Conservation (phyloP, 2,888 invertebrate species). For the Caenorhabditis becei region DNA sequence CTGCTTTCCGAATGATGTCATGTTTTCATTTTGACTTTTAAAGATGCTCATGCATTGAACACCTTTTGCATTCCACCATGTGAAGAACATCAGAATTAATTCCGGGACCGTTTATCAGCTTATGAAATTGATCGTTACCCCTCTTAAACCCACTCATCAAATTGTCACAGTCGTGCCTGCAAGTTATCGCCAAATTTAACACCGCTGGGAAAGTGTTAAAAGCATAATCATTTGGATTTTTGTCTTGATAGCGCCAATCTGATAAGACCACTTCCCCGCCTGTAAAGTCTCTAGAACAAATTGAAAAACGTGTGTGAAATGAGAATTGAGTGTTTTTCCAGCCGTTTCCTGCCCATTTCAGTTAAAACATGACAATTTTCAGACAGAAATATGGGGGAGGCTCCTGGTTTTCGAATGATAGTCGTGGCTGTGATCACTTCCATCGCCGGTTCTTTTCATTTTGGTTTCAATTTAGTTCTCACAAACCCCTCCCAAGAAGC, state of each 20-base stretch:
- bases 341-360: constrained; percentile 3
- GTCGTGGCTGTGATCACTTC: constrained; percentile 65
- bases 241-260: constrained; percentile 35
- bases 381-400: constrained; percentile 55
- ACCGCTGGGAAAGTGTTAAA: constrained; percentile 48
- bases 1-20: constrained; percentile 35
- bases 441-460: constrained; percentile 75
- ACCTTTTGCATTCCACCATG: background rate
- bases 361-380: background rate
- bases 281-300: constrained; percentile 2
- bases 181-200: constrained; percentile 39
- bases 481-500: constrained; percentile 76
- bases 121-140: constrained; percentile 3
- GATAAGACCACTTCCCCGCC: constrained; percentile 35
- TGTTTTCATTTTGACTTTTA: constrained; percentile 14
- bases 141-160: constrained; percentile 30
- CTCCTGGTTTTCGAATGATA: constrained; percentile 65
- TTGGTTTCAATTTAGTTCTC: constrained; percentile 74
- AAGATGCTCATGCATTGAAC: constrained; percentile 9
- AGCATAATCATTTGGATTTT: constrained; percentile 48
- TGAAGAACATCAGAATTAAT: constrained; percentile 11
- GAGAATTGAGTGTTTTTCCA: background rate
- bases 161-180: constrained; percentile 47
- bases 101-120: constrained; percentile 27
- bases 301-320: constrained; percentile 5